Conservation (phyloP, 92 coral and sea anemone genomes). For the Anthopleura xanthogrammica region DNA sequence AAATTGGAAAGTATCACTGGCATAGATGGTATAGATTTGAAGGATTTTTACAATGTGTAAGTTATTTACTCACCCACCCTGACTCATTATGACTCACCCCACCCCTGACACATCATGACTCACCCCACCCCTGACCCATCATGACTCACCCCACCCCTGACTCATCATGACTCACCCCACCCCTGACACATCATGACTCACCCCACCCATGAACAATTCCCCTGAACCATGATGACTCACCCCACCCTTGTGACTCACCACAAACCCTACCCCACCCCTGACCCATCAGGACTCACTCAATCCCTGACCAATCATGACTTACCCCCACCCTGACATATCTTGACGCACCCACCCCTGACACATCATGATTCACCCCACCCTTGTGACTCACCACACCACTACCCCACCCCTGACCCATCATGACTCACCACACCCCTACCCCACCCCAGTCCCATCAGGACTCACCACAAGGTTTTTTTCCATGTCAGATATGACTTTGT, state of each 20-base stretch:
- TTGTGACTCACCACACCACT: neutral
- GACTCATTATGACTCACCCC: neutral
- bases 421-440: neutral
- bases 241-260: neutral
- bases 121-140: neutral
- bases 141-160: neutral
- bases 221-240: neutral
- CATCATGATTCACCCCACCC: neutral
- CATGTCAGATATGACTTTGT: constrained; percentile 65
- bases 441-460: neutral
- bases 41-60: constrained; percentile 81
- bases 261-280: neutral
- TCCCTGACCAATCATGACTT: neutral
- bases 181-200: neutral
- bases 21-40: constrained; percentile 46
- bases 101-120: neutral
- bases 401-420: neutral
- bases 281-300: neutral
- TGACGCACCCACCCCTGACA: neutral
- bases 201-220: neutral
- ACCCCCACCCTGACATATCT: too few species aligned
- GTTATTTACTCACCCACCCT: neutral
- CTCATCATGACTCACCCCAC: neutral
- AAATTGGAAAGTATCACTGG: constrained; percentile 47
- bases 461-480: neutral